Base-by-base conservation (phyloP, 2,888 invertebrate species). In the Patella depressa region DNA sequence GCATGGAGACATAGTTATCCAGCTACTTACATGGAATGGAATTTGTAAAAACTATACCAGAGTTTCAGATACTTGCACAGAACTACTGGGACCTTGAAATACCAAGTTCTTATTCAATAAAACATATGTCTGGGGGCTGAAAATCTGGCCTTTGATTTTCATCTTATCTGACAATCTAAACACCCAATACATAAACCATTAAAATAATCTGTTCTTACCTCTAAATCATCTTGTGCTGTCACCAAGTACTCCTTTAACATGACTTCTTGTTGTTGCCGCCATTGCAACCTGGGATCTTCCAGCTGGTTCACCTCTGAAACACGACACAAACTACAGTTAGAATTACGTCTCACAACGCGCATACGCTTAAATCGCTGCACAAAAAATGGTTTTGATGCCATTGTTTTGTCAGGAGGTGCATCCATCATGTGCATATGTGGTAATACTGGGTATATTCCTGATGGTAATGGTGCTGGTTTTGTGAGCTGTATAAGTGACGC, bases 221-320 rank as follows among this genome's bases (percentile, higher is more conserved):
- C 96, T 91, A 98, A 93, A 91, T 97, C 97, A 93, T 97, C 97
- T 93, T 98, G 96, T 83, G 98, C 98, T 82, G 97, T 97, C 88
- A 96, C 95, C 90, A 98, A 94, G 93, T 98, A 98, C 91, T 98
- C 98, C 92, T 97, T 95, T 91, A 98, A 94, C 98, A 98, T 98
- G 84, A 95, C 96, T 93, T 98, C 98, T 93, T 98, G 98, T 88
- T 97, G 95, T 89, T 95, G 95, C 90, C 97, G 95, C 98, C 98
- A 98, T 95, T 98, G 97, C 93, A 96, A 94, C 89, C 98, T 94
- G 82, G 98, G 98, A 93, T 98, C 98, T 93, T 98, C 98, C 83
- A 98, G 93, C 93, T 98, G 98, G 90, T 98, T 98, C 90, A 95
- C 95, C 94, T 98, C 97, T 97, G 94, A 59, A 93, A 92, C 84